phyloP scores from a whole-genome alignment of 1,140 invertebrate species.

The Diuraphis noxia region DNA sequence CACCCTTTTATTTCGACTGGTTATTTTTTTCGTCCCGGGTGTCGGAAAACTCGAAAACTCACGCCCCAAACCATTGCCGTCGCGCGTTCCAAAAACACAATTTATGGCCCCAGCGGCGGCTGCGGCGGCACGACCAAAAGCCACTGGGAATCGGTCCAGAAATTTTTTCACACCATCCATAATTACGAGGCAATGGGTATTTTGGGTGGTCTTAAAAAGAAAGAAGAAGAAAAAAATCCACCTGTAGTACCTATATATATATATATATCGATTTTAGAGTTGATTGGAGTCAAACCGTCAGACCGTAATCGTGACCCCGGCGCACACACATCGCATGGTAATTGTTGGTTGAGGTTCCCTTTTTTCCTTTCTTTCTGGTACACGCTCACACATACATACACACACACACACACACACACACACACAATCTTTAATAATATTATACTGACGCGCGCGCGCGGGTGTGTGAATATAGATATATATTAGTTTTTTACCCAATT shows the following conservation, averaged over 20 bases:
- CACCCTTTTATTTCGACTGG: conserved; percentile 27
- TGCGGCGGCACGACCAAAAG: conserved; percentile 6
- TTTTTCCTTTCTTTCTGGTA: conserved; percentile 41
- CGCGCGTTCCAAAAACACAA: conserved; percentile 30
- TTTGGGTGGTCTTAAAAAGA: conserved; percentile 46
- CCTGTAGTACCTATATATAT: too few relatives aligned
- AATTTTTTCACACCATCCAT: conserved; percentile 51
- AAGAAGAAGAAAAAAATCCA: conserved; percentile 22
- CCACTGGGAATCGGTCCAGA: conserved; percentile 48
- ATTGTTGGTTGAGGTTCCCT: conserved; percentile 44
- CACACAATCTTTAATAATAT: not conserved
- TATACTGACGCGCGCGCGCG: not conserved
- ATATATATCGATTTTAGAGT: conserved; percentile 51
- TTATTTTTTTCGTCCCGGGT: not conserved
- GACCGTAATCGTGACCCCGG: conserved; percentile 47
- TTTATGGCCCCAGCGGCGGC: conserved; percentile 14
- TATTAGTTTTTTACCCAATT: conserved; percentile 39
- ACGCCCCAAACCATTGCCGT: conserved; percentile 15
- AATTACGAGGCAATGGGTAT: conserved; percentile 47
- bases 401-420: not conserved
- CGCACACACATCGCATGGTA: conserved; percentile 20
- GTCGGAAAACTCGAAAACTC: conserved; percentile 42
- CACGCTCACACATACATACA: not conserved
- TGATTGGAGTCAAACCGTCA: conserved; percentile 50
- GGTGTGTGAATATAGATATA: not conserved